Evolutionary conservation across 2,888 invertebrate species (phyloP).

Genomic region (Autographa pulchrina): DNA sequence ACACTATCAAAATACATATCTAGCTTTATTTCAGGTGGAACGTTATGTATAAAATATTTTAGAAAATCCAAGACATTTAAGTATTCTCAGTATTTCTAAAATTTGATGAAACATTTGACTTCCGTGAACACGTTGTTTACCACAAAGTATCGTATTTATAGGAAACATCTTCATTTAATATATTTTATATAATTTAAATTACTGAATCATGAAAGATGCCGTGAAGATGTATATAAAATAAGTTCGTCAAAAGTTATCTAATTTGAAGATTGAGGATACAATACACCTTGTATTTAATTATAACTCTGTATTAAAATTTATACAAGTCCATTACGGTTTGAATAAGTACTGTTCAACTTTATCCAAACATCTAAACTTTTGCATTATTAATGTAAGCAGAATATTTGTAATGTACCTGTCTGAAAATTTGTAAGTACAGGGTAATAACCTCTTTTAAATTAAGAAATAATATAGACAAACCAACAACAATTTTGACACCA

Average conservation of each 20-base stretch:
- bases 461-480: background rate
- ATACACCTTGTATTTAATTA: conserved; percentile 5
- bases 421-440: background rate
- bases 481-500: background rate
- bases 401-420: background rate
- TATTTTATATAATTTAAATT: too few relatives aligned
- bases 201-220: background rate
- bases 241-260: background rate
- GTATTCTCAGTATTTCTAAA: too few relatives aligned
- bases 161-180: too few relatives aligned
- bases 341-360: background rate
- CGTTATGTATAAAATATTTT: too few relatives aligned
- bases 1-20: too few relatives aligned
- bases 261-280: background rate
- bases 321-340: background rate
- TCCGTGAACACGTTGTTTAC: too few relatives aligned
- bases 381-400: background rate
- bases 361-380: conserved; percentile 3
- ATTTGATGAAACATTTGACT: too few relatives aligned
- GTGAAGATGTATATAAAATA: background rate
- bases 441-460: background rate
- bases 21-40: too few relatives aligned
- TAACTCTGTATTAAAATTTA: conserved; percentile 1
- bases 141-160: too few relatives aligned
- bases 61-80: too few relatives aligned